Base-by-base conservation (phyloP, 1,140 invertebrate species). In the Philopotamus ludificatus region DNA sequence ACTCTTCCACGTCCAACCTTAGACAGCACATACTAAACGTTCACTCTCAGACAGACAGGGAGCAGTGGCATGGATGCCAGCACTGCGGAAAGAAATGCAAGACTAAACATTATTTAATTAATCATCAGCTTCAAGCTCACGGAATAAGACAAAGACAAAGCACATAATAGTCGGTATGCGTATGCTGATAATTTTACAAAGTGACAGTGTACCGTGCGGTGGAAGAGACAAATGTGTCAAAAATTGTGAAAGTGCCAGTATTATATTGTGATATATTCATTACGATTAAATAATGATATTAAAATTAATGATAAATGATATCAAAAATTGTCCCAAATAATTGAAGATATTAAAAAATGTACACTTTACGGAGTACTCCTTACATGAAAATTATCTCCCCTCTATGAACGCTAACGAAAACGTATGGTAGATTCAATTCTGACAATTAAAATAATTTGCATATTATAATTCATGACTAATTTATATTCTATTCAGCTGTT, bases 71-170 rank as follows among this genome's bases (percentile, higher is more conserved):
- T 68, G 83, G 84, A 70, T 89, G 87, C 77, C 82, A 84, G 76
- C 81, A 88, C 70, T 89, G 87, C 77, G 86, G 86, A 70, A 89
- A 88, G 77, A 85, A 85, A 65, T 88, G 86, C 81, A 89, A 89
- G 79, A 89, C 87, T 70, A 88, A 88, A 76, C 87, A 89, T 75
- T 89, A 89, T 74, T 82, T 88, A 73, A 87, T 88, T 78, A 89
- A 88, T 77, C 87, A 89, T 76, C 86, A 87, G 75, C 83, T 88
- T 34, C 86, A 87, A 78, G 86, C 86, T 23, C 87, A 89, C 76
- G 86, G 87, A 23, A 86, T 88, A 60, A 84, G 87, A 66, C 86
- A 87, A 73, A 77, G 79, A 49, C 78, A 80, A 74, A 77, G 74
- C 74, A 79, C 79, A 74, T 81, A 80, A 63, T 66, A 67, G 42